phyloP scores from a whole-genome alignment of 2,113 vertebrate species.

The Garra rufa region DNA sequence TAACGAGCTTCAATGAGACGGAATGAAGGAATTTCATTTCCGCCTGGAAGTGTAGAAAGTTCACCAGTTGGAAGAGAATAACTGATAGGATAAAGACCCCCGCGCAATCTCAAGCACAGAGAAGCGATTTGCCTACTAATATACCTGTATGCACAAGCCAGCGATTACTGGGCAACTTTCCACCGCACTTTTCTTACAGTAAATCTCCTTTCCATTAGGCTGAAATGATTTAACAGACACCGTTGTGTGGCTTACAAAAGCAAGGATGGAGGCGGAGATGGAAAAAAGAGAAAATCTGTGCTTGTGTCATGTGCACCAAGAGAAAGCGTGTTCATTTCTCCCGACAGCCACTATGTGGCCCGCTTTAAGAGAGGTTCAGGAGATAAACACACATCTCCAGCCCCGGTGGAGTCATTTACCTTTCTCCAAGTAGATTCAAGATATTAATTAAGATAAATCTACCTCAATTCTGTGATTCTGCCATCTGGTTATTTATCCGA shows the following conservation, averaged over 20 bases:
- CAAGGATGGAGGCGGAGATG: constrained; percentile 58
- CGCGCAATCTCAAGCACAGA: constrained; percentile 16
- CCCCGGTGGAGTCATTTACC: no score
- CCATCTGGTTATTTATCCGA: constrained; percentile 99
- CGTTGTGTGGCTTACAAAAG: constrained; percentile 43
- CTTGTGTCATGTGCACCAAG: constrained; percentile 69
- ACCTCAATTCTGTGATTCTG: constrained; percentile 97
- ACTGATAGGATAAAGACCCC: not conserved
- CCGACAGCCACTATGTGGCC: constrained; percentile 73
- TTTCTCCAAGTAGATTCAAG: no score
- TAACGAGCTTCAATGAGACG: constrained; percentile 70
- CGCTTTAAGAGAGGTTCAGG: constrained; percentile 67
- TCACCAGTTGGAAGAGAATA: constrained; percentile 5
- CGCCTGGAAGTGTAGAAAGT: not conserved
- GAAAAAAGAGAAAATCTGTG: constrained; percentile 69
- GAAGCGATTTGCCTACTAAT: constrained; percentile 12
- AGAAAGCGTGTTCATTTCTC: constrained; percentile 74
- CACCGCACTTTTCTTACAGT: constrained; percentile 1
- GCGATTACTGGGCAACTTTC: constrained; percentile 31
- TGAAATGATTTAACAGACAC: constrained; percentile 29
- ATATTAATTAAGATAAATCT: constrained; percentile 99
- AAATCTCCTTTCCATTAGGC: constrained; percentile 35
- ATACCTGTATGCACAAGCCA: constrained; percentile 19
- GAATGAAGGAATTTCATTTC: constrained; percentile 56
- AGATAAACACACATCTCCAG: constrained; percentile 64